Base-by-base conservation (phyloP, 2,113 vertebrate species). In the Corynorhinus townsendii region DNA sequence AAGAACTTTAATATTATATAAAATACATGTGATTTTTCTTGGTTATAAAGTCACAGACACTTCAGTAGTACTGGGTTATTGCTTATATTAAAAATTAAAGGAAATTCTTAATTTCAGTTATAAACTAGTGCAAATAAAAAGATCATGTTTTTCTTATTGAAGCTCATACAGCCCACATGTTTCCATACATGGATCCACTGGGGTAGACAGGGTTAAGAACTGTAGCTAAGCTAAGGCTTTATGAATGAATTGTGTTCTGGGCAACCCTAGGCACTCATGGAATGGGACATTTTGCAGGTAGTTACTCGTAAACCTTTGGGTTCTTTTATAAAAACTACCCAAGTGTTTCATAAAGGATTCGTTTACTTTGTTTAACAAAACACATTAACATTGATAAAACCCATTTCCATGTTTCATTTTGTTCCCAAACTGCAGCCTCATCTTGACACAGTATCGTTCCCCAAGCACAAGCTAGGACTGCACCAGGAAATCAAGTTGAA, bases 401-500 rank as follows among this genome's bases (percentile, higher is more conserved):
- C 14, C 40, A 17, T 38, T 40, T 38, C 30, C 14, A 69, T 71
- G 26, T 91, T 89, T 92, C 45, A 83, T 69, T 40, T 15, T 81
- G 45, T 94, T 66, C 72, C 66, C 68, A 81, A 84, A 69, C 15
- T 6, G 16, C 28, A 75, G 88, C n/a, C 62, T 88, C 72, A 7
- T 64, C 43, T 86, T 64, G 47, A 4, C 28, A 64, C 19, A 86
- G 35, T 77, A 86, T 92, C 88, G 56, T 88, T 91, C 33, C 75
- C 77, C 71, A 64, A 82, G 77, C 80, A 80, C 54, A 84, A n/a
- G 4, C 59, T 72, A 69, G n/a, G 56, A 35, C 59, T 43, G 38
- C 16, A 59, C 30, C 92, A 89, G 96, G 94, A 95, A 96, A 90
- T 84, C 81, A 80, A 38, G 72, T 14, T 4, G 59, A 91, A 80